phyloP scores from a whole-genome alignment of 2,888 invertebrate species.

The Agrilus biguttatus region DNA sequence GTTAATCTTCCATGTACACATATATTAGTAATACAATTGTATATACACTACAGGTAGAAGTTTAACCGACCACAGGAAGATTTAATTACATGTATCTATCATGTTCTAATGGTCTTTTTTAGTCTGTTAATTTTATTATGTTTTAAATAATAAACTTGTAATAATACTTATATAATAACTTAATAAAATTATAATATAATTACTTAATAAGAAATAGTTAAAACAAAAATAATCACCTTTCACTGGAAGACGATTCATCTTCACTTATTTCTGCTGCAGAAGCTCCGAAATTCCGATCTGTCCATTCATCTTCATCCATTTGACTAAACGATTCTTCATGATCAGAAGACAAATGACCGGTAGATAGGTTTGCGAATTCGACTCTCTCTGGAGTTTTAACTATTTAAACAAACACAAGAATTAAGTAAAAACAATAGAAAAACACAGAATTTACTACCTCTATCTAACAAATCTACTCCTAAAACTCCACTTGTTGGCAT shows the following conservation, averaged over 20 bases:
- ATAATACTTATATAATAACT: no score
- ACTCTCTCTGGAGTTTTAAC: slow-evolving; percentile 64
- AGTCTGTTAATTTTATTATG: no score
- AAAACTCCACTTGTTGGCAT: slow-evolving; percentile 32
- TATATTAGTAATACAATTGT: no score
- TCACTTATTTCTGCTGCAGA: slow-evolving; percentile 50
- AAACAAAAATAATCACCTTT: slow-evolving; percentile 26
- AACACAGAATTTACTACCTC: slow-evolving; percentile 17
- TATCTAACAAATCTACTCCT: slow-evolving; percentile 36
- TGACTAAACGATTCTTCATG: slow-evolving; percentile 54
- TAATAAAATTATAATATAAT: no score
- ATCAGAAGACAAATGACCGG: slow-evolving; percentile 39
- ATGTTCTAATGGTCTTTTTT: no score
- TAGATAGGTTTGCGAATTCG: slow-evolving; percentile 62
- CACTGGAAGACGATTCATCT: slow-evolving; percentile 49
- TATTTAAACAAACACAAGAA: slow-evolving; percentile 11
- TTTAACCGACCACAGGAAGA: no score
- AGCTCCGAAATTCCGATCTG: slow-evolving; percentile 80
- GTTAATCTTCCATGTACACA: no score
- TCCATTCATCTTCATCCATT: slow-evolving; percentile 94
- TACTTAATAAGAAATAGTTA: slow-evolving; percentile 4
- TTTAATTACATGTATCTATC: no score
- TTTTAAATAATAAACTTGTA: no score
- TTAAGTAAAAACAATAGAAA: neutral
- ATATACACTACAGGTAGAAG: no score